phyloP scores from a whole-genome alignment of 2,888 invertebrate genomes.

The Apocheima hispidaria region DNA sequence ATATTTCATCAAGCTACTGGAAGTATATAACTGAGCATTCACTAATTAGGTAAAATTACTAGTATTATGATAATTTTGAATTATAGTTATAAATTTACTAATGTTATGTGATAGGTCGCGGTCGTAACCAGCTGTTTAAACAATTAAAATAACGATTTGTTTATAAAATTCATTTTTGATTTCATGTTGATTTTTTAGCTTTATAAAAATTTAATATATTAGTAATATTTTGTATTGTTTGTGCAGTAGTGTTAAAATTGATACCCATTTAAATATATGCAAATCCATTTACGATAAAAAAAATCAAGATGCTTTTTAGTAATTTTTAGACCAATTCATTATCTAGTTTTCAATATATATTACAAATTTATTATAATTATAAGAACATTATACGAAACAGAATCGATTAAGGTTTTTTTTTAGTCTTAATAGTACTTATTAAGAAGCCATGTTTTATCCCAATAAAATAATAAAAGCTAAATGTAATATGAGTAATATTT shows the following conservation, averaged over 20 bases:
- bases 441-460: too few species aligned
- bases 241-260: too few species aligned
- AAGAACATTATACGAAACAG: too few species aligned
- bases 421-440: too few species aligned
- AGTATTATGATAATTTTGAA: slow-evolving; percentile 22
- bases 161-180: slow-evolving; percentile 35
- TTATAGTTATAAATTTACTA: slow-evolving; percentile 27
- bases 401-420: too few species aligned
- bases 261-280: too few species aligned
- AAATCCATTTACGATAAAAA: background rate
- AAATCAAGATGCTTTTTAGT: background rate
- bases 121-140: slow-evolving; percentile 30
- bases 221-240: too few species aligned
- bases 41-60: slow-evolving; percentile 31
- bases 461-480: too few species aligned
- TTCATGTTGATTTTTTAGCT: slow-evolving; percentile 23
- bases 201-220: too few species aligned
- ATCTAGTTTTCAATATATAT: background rate
- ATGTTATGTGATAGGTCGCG: slow-evolving; percentile 29
- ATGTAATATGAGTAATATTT: too few species aligned
- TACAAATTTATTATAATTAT: too few species aligned
- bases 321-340: background rate
- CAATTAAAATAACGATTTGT: slow-evolving; percentile 33
- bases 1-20: slow-evolving; percentile 51
- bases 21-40: slow-evolving; percentile 41